phyloP scores from a whole-genome alignment of 2,888 invertebrate species.

The Drosophila antonietae region DNA sequence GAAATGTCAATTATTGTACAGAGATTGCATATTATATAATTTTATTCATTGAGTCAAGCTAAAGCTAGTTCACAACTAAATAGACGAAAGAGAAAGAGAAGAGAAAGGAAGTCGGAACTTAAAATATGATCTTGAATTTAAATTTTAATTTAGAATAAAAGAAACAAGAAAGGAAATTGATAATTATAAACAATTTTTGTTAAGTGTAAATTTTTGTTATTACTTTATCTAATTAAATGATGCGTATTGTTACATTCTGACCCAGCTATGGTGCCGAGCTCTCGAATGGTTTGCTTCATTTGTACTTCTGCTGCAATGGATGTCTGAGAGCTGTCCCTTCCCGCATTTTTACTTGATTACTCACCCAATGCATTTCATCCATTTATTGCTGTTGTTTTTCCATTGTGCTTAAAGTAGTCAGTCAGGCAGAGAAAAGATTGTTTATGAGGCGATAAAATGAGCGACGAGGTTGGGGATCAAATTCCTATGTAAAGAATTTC shows the following conservation, averaged over 20 bases:
- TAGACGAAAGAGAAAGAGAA: neutral
- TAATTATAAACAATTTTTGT: neutral
- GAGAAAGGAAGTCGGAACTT: neutral
- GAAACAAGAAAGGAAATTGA: neutral
- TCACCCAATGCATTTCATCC: constrained; percentile 34
- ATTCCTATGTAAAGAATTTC: constrained; percentile 35
- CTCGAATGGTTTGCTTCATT: constrained; percentile 42
- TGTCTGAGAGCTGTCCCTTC: constrained; percentile 10
- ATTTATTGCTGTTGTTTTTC: constrained; percentile 38
- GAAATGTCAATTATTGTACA: neutral
- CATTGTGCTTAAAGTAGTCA: constrained; percentile 33
- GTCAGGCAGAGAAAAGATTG: constrained; percentile 43
- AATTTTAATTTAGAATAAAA: neutral
- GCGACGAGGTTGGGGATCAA: constrained; percentile 32
- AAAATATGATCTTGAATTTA: neutral
- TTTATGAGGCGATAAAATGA: constrained; percentile 56
- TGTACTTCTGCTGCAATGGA: constrained; percentile 33
- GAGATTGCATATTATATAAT: neutral
- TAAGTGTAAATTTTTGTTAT: neutral
- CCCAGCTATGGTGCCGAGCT: neutral
- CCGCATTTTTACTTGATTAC: constrained; percentile 45
- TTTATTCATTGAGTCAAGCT: neutral
- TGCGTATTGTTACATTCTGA: constrained; percentile 2
- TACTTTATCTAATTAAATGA: constrained; percentile 7
- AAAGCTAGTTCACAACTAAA: neutral